phyloP scores from a whole-genome alignment of 2,113 vertebrate species.

The Brachyistius frenatus region DNA sequence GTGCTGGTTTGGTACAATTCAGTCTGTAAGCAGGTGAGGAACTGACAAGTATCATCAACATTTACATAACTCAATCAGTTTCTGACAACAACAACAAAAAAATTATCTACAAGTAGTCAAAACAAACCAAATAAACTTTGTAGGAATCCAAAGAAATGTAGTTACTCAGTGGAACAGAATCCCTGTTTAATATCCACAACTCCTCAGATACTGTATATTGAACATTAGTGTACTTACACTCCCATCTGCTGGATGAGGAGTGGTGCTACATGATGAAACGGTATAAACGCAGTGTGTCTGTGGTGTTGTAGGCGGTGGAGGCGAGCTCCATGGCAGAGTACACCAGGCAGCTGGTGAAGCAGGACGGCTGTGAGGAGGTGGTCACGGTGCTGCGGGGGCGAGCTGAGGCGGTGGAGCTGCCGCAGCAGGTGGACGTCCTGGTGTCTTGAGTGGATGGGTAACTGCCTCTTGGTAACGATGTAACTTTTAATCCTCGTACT shows the following conservation, averaged over 20 bases:
- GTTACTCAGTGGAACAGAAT: not conserved
- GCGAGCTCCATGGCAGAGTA: slow-evolving; percentile 87
- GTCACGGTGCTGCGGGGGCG: slow-evolving; percentile 84
- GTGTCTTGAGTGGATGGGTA: slow-evolving; percentile 91
- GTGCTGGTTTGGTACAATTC: not conserved
- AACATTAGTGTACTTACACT: not conserved
- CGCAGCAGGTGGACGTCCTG: slow-evolving; percentile 86
- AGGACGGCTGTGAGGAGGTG: slow-evolving; percentile 82
- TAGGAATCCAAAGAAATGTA: not conserved
- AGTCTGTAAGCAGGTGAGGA: too few species aligned
- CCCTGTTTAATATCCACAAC: not conserved
- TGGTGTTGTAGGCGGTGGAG: slow-evolving; percentile 85
- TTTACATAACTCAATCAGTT: too few species aligned
- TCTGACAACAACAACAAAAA: too few species aligned
- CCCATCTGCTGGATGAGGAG: slow-evolving; percentile 44
- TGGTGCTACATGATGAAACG: not conserved
- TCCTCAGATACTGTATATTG: not conserved
- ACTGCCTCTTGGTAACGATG: slow-evolving; percentile 86
- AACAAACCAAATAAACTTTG: not conserved
- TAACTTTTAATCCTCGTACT: not conserved
- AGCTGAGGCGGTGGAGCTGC: slow-evolving; percentile 85
- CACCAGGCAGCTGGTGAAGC: slow-evolving; percentile 84
- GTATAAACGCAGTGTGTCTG: not conserved
- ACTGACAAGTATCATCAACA: too few species aligned
- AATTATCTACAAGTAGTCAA: too few species aligned